These are phyloP conservation scores for Harpalus rufipes DNA, from an alignment of 2,888 invertebrate genomes.

Conservation along the genomic window DNA sequence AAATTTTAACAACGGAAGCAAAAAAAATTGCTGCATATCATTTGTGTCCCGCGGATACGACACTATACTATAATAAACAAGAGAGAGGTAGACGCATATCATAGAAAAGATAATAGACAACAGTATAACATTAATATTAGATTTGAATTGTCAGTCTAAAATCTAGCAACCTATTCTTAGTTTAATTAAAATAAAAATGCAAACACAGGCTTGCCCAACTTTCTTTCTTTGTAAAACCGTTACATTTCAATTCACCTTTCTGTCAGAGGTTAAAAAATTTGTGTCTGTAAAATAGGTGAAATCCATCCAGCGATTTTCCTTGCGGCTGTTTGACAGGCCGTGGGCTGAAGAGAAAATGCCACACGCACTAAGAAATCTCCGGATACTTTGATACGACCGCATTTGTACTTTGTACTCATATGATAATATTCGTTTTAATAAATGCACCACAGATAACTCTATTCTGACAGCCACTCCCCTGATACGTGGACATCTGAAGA, in stretches of 20 bases:
- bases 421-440: constrained; percentile 36
- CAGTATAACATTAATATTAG: too few species aligned
- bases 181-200: constrained; percentile 4
- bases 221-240: constrained; percentile 35
- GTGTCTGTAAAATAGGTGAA: constrained; percentile 19
- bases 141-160: background rate
- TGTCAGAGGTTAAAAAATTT: constrained; percentile 25
- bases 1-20: too few species aligned
- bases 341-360: constrained; percentile 47
- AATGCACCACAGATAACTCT: constrained; percentile 37
- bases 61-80: too few species aligned
- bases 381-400: constrained; percentile 12
- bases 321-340: constrained; percentile 25
- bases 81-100: too few species aligned
- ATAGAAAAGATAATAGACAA: too few species aligned
- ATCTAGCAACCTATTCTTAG: background rate
- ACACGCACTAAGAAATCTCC: constrained; percentile 15
- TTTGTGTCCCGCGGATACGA: too few species aligned
- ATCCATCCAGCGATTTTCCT: constrained; percentile 28
- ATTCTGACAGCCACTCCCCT: constrained; percentile 43
- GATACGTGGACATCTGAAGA: constrained; percentile 28
- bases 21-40: too few species aligned
- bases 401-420: background rate
- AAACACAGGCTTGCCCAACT: constrained; percentile 19
- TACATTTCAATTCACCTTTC: constrained; percentile 27